A percentile compares a stretch with the other conserved stretches of the same genome.
Conservation (phyloP, 2,797 vertebrate species). For the Eutrigla gurnardus region DNA sequence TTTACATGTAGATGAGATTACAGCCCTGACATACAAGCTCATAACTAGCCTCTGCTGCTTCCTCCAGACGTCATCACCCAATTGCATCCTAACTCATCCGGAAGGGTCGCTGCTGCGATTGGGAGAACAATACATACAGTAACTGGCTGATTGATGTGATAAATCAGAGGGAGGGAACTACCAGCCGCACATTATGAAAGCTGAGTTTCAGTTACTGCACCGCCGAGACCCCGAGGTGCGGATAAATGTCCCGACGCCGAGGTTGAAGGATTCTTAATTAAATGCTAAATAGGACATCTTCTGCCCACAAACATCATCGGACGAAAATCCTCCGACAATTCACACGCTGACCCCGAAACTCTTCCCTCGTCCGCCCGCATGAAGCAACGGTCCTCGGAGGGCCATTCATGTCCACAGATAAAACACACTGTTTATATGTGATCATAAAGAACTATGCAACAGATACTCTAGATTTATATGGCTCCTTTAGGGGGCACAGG, state of each 20-base stretch:
- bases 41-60: slow-evolving; percentile 62
- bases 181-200: slow-evolving; percentile 37
- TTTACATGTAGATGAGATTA: slow-evolving; percentile 77
- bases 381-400: slow-evolving; percentile 24
- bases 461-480: slow-evolving; percentile 17
- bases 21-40: slow-evolving; percentile 61
- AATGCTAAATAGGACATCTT: slow-evolving; percentile 42
- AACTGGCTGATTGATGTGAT: slow-evolving; percentile 60
- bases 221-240: slow-evolving; percentile 33
- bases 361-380: neutral
- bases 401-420: slow-evolving; percentile 45
- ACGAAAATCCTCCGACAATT: slow-evolving; percentile 34
- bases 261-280: slow-evolving; percentile 50
- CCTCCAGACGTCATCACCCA: slow-evolving; percentile 54
- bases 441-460: slow-evolving; percentile 38
- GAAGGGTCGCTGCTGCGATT: slow-evolving; percentile 30
- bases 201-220: slow-evolving; percentile 44
- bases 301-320: slow-evolving; percentile 18
- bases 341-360: slow-evolving; percentile 23
- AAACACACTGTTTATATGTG: slow-evolving; percentile 34
- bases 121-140: slow-evolving; percentile 59
- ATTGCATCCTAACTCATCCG: slow-evolving; percentile 60
- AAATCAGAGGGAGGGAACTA: slow-evolving; percentile 44
- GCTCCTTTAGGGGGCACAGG: neutral
- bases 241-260: slow-evolving; percentile 45